Evolutionary conservation across 23 tunicate genomes (phyloP).

Genomic region (Botrylloides violaceus): DNA sequence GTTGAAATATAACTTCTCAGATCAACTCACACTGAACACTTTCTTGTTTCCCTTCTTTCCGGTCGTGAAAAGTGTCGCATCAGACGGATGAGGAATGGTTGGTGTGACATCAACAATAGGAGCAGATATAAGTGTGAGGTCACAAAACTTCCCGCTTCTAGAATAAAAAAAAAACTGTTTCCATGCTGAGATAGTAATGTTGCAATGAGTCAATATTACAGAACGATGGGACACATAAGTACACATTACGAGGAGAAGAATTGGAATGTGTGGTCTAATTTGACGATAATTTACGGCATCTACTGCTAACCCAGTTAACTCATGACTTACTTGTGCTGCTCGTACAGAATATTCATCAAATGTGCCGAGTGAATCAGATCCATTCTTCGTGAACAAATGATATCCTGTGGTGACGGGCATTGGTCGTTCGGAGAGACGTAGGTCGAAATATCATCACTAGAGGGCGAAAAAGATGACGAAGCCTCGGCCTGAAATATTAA

Average conservation of each 20-base stretch:
- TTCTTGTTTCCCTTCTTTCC: background rate
- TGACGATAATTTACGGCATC: too few relatives aligned
- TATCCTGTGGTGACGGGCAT: background rate
- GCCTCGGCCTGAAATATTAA: too few relatives aligned
- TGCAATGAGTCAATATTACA: too few relatives aligned
- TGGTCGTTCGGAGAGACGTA: constrained; percentile 2
- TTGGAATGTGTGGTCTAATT: too few relatives aligned
- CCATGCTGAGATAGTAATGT: too few relatives aligned
- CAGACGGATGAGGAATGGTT: background rate
- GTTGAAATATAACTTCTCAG: too few relatives aligned
- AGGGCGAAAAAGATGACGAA: background rate
- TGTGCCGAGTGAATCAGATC: constrained; percentile 14
- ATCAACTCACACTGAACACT: background rate
- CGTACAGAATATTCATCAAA: constrained; percentile 14
- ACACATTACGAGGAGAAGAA: too few relatives aligned
- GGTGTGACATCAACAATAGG: background rate
- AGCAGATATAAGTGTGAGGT: constrained; percentile 12
- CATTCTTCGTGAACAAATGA: constrained; percentile 4
- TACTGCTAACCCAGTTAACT: too few relatives aligned
- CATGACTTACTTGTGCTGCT: constrained; percentile 24
- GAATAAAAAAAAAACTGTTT: too few relatives aligned
- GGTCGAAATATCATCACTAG: background rate
- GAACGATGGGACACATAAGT: too few relatives aligned
- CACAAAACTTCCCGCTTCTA: constrained; percentile 18
- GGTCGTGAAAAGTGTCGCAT: background rate